Evolutionary conservation across 1,140 invertebrate species (phyloP).

Genomic region (Copidosoma floridanum): DNA sequence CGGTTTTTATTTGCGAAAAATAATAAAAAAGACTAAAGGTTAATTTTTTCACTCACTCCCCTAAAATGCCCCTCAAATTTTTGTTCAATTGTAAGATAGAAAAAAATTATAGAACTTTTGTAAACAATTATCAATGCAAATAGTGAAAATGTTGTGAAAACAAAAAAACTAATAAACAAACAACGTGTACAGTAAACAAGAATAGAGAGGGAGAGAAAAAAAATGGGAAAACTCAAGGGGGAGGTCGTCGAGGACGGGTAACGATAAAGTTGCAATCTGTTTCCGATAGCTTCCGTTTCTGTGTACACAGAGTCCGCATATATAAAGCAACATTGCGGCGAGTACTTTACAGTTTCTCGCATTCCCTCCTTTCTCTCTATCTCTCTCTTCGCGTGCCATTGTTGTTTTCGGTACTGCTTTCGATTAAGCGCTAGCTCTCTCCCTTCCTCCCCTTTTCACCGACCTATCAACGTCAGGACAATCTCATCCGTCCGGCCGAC

Average conservation of each 20-base stretch:
- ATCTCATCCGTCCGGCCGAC: slow-evolving; percentile 50
- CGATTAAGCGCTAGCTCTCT: background rate
- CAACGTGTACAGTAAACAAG: too few relatives aligned
- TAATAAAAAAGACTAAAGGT: too few relatives aligned
- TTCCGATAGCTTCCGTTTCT: slow-evolving; percentile 40
- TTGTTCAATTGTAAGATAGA: too few relatives aligned
- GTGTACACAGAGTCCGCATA: slow-evolving; percentile 15
- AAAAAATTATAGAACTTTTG: too few relatives aligned
- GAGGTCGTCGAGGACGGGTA: slow-evolving; percentile 14
- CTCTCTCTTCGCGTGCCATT: slow-evolving; percentile 20
- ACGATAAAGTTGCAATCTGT: slow-evolving; percentile 46
- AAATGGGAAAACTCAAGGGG: background rate
- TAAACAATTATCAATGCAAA: too few relatives aligned
- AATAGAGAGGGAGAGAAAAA: background rate
- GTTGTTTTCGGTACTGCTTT: too few relatives aligned
- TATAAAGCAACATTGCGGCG: too few relatives aligned
- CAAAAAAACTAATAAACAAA: too few relatives aligned
- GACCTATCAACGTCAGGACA: slow-evolving; percentile 52
- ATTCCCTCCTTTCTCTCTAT: slow-evolving; percentile 18
- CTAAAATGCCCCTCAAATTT: too few relatives aligned
- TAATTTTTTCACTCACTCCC: too few relatives aligned
- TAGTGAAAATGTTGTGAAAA: too few relatives aligned
- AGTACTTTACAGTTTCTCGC: slow-evolving; percentile 11
- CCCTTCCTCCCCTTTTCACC: slow-evolving; percentile 15
- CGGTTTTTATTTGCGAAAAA: too few relatives aligned